These are phyloP conservation scores for Porphyrio hochstetteri DNA, from an alignment of 2,113 vertebrate genomes.

Conservation along the genomic window DNA sequence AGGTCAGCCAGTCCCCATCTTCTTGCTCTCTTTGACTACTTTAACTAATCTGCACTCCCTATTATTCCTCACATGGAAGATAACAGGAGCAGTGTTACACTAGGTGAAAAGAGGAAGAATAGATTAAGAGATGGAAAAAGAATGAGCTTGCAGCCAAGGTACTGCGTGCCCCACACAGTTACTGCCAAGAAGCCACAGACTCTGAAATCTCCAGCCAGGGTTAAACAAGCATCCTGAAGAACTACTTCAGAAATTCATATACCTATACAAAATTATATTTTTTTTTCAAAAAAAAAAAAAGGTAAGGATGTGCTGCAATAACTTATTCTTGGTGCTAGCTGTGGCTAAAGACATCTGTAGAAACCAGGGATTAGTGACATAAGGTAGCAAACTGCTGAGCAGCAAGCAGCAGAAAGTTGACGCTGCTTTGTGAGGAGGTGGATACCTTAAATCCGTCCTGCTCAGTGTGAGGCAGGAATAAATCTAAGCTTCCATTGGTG, in stretches of 20 bases:
- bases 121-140: background rate
- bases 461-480: rapidly evolving
- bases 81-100: background rate
- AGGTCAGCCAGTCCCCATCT: background rate
- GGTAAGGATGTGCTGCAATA: background rate
- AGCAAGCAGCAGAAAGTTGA: background rate
- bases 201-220: background rate
- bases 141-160: rapidly evolving
- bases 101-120: background rate
- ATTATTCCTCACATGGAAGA: background rate
- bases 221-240: background rate
- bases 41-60: background rate
- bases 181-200: background rate
- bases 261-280: background rate
- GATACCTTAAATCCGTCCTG: background rate
- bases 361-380: background rate
- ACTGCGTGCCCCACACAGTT: background rate
- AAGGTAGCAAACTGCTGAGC: background rate
- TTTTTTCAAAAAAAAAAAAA: background rate
- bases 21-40: background rate
- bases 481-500: background rate
- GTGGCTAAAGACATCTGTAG: background rate
- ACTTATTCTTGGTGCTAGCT: background rate
- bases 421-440: background rate
- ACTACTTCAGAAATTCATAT: rapidly evolving